Conservation (phyloP, 2,888 invertebrate genomes). For the Ophraella communa region DNA sequence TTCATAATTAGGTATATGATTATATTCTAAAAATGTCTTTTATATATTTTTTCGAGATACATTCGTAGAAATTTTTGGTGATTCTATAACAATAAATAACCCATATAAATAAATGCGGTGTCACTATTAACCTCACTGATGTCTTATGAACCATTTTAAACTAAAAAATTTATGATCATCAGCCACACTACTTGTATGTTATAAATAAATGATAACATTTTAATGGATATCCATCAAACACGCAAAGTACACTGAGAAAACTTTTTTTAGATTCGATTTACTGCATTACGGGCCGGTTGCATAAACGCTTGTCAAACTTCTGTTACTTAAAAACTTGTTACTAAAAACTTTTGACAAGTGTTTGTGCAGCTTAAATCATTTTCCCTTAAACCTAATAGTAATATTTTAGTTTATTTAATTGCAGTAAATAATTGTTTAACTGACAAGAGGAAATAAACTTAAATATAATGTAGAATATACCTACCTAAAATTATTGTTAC, state of each 20-base stretch:
- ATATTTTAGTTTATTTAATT: too few species aligned
- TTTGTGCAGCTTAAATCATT: too few species aligned
- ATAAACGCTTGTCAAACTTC: too few species aligned
- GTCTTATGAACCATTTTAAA: background rate
- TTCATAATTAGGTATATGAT: background rate
- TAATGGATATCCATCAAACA: constrained; percentile 19
- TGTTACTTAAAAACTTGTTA: too few species aligned
- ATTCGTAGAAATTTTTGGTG: background rate
- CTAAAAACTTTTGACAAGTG: too few species aligned
- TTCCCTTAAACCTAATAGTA: too few species aligned
- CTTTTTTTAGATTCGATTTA: background rate
- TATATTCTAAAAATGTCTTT: background rate
- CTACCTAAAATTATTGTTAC: too few species aligned
- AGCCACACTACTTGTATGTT: background rate
- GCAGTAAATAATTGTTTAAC: too few species aligned
- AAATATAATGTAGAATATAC: too few species aligned
- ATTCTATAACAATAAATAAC: background rate
- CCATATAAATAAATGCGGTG: background rate
- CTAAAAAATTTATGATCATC: background rate
- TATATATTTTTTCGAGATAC: background rate
- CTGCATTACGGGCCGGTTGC: too few species aligned
- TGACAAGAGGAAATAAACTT: too few species aligned
- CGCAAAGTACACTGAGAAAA: constrained; percentile 13
- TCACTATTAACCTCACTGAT: background rate
- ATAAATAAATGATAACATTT: constrained; percentile 10